Evolutionary conservation across 2,888 invertebrate genomes (phyloP).

Genomic region (Quadriops clusia): DNA sequence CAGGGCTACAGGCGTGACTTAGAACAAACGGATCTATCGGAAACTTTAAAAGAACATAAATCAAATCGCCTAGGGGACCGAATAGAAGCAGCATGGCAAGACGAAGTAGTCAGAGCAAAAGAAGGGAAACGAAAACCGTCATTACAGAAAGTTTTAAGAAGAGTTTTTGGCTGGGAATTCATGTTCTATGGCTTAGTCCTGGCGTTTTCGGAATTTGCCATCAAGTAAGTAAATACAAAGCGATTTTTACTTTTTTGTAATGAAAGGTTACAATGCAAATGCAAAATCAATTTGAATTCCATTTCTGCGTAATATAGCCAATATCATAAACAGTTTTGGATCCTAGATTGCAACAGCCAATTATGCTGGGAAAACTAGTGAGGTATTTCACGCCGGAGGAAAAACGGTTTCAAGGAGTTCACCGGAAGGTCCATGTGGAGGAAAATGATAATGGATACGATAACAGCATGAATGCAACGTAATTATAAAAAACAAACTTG

Average conservation of each 20-base stretch:
- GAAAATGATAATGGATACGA: too few relatives aligned
- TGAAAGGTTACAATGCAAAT: too few relatives aligned
- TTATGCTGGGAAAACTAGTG: conserved; percentile 49
- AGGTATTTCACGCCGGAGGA: conserved; percentile 42
- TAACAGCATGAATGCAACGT: too few relatives aligned
- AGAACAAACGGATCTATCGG: conserved; percentile 52
- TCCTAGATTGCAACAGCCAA: conserved; percentile 50
- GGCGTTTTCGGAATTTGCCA: conserved; percentile 44
- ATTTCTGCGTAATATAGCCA: too few relatives aligned
- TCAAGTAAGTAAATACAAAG: conserved; percentile 38
- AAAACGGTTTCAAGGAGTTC: too few relatives aligned
- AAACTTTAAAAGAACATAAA: conserved; percentile 55
- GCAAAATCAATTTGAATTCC: too few relatives aligned
- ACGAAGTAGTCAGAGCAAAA: conserved; percentile 39
- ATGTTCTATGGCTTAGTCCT: conserved; percentile 51
- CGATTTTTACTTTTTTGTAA: too few relatives aligned
- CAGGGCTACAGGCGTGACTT: conserved; percentile 55
- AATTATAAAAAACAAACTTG: too few relatives aligned
- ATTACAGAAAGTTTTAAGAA: conserved; percentile 44
- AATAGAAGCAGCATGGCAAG: conserved; percentile 49
- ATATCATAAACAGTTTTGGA: conserved; percentile 18
- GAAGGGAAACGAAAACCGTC: conserved; percentile 43
- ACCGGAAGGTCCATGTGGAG: too few relatives aligned
- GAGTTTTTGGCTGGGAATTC: conserved; percentile 49
- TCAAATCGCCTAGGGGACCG: conserved; percentile 53